phyloP scores from a whole-genome alignment of 2,797 vertebrate genomes.

The Mycteria americana region DNA sequence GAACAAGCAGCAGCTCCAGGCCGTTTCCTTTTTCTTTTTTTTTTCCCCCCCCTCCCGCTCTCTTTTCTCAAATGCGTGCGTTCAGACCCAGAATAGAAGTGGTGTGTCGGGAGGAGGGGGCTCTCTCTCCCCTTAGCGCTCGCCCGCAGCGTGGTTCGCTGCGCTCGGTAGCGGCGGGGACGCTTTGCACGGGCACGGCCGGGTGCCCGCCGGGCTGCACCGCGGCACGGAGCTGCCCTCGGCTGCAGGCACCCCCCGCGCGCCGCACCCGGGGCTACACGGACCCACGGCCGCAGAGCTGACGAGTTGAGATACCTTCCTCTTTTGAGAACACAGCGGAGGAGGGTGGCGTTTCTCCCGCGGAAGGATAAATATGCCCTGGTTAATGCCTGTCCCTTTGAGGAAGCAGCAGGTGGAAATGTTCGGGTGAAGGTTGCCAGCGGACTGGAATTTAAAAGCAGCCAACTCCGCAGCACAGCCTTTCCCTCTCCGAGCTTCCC shows the following conservation, averaged over 20 bases:
- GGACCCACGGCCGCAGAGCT: accelerated
- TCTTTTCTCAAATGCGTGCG: neutral
- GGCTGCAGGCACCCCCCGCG: accelerated
- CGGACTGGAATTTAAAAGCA: neutral
- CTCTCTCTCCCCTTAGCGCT: neutral
- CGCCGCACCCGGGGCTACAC: accelerated
- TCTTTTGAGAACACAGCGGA: neutral
- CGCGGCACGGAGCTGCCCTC: neutral
- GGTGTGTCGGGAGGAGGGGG: neutral
- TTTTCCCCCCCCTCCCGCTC: neutral
- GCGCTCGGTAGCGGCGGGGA: neutral
- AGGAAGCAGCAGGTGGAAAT: neutral
- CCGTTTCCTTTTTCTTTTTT: neutral
- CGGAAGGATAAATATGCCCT: neutral
- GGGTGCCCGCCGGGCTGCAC: too few relatives aligned
- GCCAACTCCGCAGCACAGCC: accelerated
- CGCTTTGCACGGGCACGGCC: neutral
- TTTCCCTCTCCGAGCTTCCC: neutral
- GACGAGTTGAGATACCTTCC: accelerated
- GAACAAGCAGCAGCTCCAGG: slow-evolving; percentile 55
- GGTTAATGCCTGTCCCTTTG: neutral
- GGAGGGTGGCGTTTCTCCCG: neutral
- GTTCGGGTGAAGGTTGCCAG: neutral
- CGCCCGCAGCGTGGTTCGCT: accelerated
- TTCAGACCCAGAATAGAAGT: slow-evolving; percentile 30